Evolutionary conservation across 2,888 invertebrate species (phyloP), one percentile per base, ranked within the genome.

Genomic region (Heteromyza rotundicornis): DNA sequence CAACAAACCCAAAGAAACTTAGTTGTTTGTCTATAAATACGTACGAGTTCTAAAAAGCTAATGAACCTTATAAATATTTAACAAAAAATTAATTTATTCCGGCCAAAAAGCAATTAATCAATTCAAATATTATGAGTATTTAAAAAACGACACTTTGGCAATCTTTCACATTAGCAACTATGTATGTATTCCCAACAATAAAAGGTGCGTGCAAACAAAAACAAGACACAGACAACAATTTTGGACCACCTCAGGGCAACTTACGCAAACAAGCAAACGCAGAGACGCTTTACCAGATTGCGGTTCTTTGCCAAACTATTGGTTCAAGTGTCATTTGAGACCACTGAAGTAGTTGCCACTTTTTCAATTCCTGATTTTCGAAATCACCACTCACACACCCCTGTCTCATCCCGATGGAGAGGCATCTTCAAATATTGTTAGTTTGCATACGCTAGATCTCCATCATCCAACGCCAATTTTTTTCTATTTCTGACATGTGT

Each of bases 281-380:
- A 20, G 19, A 47, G 14, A 47, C 14, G 47, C 47, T 47, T 20
- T 47, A 14, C 47, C 17, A n/a, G 40, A 10, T 40, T 40, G 40
- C 14, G 40, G 40, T 40, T n/a, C 3, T 40, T 40, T n/a, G n/a
- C n/a, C n/a, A 16, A 24, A 17, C 44, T 70, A 68, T 75, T 70
- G 68, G 70, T 72, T 75, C 70, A 74, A 75, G 75, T 78, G 76
- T 68, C 76, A 73, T 72, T 76, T 72, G 69, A 65, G 65, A 70
- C 74, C 76, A 76, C 77, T 75, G 76, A 76, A 76, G 78, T 71
- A 75, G 76, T 76, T 70, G 68, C 60, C 57, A 52, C 55, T 57
- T 50, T 19, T 47, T 47, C 17, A 17, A 40, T 61, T 61, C 59
- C 50, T 47, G 53, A 64, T 64, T 63, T 56, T 63, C 52, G 58